Conservation (phyloP, 1,140 invertebrate species). For the Papilio helenus region DNA sequence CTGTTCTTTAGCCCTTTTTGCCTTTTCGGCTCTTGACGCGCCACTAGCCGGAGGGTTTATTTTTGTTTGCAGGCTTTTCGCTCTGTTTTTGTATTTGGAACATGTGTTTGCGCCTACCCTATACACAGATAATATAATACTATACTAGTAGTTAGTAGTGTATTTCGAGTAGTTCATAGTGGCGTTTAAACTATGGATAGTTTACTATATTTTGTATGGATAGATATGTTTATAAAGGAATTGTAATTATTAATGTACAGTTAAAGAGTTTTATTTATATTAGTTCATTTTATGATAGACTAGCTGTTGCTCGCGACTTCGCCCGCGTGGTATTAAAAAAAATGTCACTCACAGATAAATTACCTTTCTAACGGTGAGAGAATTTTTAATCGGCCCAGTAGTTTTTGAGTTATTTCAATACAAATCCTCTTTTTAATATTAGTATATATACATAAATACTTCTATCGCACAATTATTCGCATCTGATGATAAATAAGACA, state of each 20-base stretch:
- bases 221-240: neutral
- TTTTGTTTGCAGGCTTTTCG: slow-evolving; percentile 29
- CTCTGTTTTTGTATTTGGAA: slow-evolving; percentile 30
- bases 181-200: neutral
- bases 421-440: no score
- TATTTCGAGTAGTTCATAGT: neutral
- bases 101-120: neutral
- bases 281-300: no score
- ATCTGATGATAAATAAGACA: no score
- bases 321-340: no score
- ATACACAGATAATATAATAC: neutral
- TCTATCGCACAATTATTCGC: no score
- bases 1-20: slow-evolving; percentile 62
- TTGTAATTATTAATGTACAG: neutral
- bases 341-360: no score
- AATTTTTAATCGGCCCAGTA: no score
- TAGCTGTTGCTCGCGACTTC: no score
- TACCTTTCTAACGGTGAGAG: no score
- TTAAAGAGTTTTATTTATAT: neutral
- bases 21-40: slow-evolving; percentile 49
- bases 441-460: no score
- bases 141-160: no score
- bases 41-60: slow-evolving; percentile 37
- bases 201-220: neutral
- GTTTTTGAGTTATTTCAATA: no score